Base-by-base conservation (phyloP, 2,888 invertebrate species). In the Ennomos erosarius region DNA sequence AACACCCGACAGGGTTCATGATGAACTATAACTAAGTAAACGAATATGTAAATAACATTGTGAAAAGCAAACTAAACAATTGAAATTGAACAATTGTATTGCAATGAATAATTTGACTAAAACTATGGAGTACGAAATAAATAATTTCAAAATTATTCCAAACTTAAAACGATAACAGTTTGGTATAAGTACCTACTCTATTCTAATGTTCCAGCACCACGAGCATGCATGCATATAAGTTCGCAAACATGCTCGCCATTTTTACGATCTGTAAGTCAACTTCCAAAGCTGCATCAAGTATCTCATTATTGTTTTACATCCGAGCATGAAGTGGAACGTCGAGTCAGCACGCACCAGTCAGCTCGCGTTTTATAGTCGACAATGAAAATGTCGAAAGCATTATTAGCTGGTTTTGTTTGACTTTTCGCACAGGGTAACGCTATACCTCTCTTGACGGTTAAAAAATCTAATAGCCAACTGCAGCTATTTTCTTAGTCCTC, bases 271-370 rank as follows among this genome's bases (percentile, higher is more conserved):
- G 65, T 77, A 62, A 70, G 69, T 75, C 45, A n/a, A 47, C 1
- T 46, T 49, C 36, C 45, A 65, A 68, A 70, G 58, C 69, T 72
- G 65, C 68, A 71, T 71, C 53, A 69, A 76, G 79, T 70, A 65
- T 59, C 73, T 81, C 78, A 79, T 81, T 82, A 81, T 78, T 79
- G 78, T 79, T 77, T 76, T 72, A 76, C 73, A 75, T 73, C 64
- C 64, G 68, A 54, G 49, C 45, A n/a, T 34, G 26, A 50, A 51
- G 46, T 47, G 38, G 55, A 13, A 12, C 45, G 45, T 64, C 43
- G 42, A 51, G 45, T 45, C 51, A 16, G 59, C 58, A 52, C 51
- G 54, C 58, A 49, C 42, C 51, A 51, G 34, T 40, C 40, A 34
- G 36, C 37, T 26, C 40, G 49, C 38, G 36, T 33, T 12, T 44